Evolutionary conservation across 92 coral and sea anemone species (phyloP), one percentile per base, ranked within the genome.

Genomic region (Palythoa grandiflora): DNA sequence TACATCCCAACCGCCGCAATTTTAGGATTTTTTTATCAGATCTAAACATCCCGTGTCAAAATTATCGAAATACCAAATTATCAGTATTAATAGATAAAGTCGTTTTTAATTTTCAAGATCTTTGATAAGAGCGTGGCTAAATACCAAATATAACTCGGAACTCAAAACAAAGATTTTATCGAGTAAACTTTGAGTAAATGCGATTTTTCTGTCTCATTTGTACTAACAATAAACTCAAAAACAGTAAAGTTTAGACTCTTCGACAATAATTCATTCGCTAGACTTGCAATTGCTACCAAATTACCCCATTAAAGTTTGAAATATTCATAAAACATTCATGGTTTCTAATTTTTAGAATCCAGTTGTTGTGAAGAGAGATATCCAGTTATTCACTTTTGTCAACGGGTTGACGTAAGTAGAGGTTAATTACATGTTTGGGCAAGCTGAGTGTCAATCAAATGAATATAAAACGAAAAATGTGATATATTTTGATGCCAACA

Each of bases 111-210:
- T 28, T 28, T 28, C 28, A 28, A 28, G 28, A 28, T 28, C 28
- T 28, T 44, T 44, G 50, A 2, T 4, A 44, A 44, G 50, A 44
- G 5, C 6, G 50, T 44, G 50, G 50, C 50, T 44, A 44, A 44
- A 3, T 3, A 44, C 59, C 54, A 51, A 2, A 6, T 35, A 8
- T 16, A 65, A 80, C 38, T 47, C 86, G 2, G 6, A 47, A 21
- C 16, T 81, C 21, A 79, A 81, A 81, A 47, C 76, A 47, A 39
- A 80, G 86, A 81, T 81, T 68, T 48, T 81, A 81, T 81, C 86
- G 51, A 6, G 37, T 53, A n/a, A 68, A 71, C 71, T 51, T 81
- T 68, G 5, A 65, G 75, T 65, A 44, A 81, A 81, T 68, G 21
- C 73, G 75, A 44, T 68, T 63, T 66, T 65, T 47, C 75, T 68